Base-by-base conservation (phyloP, 2,113 vertebrate species). In the Xenotilapia longispinis region DNA sequence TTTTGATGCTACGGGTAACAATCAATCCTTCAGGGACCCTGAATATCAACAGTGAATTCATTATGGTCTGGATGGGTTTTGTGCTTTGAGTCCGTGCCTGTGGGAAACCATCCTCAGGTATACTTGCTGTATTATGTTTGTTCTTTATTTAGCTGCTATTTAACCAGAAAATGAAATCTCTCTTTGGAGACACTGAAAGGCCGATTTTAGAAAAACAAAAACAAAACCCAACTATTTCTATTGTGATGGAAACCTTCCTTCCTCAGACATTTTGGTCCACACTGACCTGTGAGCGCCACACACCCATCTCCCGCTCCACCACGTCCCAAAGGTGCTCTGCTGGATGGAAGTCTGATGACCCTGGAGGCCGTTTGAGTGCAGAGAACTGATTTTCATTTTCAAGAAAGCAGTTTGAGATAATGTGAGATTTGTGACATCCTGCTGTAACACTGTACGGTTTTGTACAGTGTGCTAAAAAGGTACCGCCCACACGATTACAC, bases 361-460 rank as follows among this genome's bases (percentile, higher is more conserved):
- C 11, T 8, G 0, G 0, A 42, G 5, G 7, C 36, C 0, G 19
- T 70, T 40, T 70, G 12, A 70, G n/a, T 9, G 12, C 36, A 70
- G n/a, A 14, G 38, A 42, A 14, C 63, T 0, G 14, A 63, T 63
- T 63, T 19, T 36, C 17, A 63, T 68, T 38, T 68, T 68, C 33
- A 38, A 42, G 65, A 42, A 15, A 4, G n/a, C 38, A 70, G 38
- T 17, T 75, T 75, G 40, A 70, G 38, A 70, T 23, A 6, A 70
- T 70, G 5, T 70, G 38, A 28, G 40, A 45, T 70, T 23, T 42
- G 12, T 70, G 36, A 0, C 0, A 28, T 28, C 40, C 68, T 75
- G 68, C 68, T 75, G 40, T 26, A 28, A 28, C 1, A n/a, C n/a
- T n/a, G n/a, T n/a, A n/a, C n/a, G n/a, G n/a, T n/a, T n/a, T n/a